Base-by-base conservation (phyloP, 2,113 vertebrate species). In the Rousettus leschenaultii region DNA sequence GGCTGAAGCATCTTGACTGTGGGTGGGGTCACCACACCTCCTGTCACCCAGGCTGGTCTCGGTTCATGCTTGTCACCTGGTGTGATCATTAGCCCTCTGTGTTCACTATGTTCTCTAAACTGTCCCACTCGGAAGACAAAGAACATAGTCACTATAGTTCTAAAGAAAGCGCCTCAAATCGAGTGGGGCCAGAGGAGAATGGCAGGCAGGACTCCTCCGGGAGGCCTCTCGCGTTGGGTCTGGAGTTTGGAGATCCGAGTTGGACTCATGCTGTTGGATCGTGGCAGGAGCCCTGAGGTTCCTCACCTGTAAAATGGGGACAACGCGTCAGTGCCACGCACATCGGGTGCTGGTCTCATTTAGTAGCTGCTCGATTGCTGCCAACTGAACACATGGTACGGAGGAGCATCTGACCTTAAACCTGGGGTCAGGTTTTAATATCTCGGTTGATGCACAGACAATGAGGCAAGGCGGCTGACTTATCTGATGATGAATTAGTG, bases 241-340 rank as follows among this genome's bases (percentile, higher is more conserved):
- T 59, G 38, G n/a, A 57, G 22, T 8, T 43, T 45, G 26, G 10
- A 30, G 11, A 1, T 26, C 13, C 1, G 3, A 9, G 4, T 2
- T 7, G 45, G 77, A 82, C 24, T 35, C 2, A 0, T 1, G 13
- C 7, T 5, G 11, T 9, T 9, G 28, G 45, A 2, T 1, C 70
- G 51, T 2, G 4, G 6, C 9, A 7, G 0, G 38, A 24, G 24
- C 8, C 33, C 19, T 48, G 1, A 0, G 18, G 15, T 30, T 21
- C 13, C 51, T 57, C 4, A 0, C 16, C 30, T 3, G 11, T 28
- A 14, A 35, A 9, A 8, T 2, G 51, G 33, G 77, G 8, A 15
- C 0, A 0, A 21, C 3, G 16, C 53, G 22, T 86, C 57, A 18
- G 1, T 10, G 21, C 3, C 33, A 26, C 0, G 5, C 3, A 26